A percentile compares a stretch with the other conserved stretches of the same genome.
Conservation (phyloP, 2,797 vertebrate genomes). For the Orestias chungarensis region DNA sequence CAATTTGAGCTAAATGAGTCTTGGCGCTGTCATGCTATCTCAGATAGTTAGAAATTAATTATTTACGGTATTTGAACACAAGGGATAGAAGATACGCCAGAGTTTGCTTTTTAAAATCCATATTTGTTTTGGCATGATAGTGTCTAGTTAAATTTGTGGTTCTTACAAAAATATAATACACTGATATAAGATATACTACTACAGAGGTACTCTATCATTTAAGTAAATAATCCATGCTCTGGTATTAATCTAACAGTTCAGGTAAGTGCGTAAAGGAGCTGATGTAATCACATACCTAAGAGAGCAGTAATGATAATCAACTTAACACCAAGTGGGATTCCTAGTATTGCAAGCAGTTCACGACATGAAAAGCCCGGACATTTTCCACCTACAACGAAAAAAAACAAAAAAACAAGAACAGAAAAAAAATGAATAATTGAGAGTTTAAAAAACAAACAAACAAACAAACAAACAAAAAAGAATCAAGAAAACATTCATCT, state of each 20-base stretch:
- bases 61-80: neutral
- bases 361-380: constrained; percentile 31
- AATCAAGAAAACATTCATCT: neutral
- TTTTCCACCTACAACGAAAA: constrained; percentile 15
- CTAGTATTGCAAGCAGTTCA: constrained; percentile 42
- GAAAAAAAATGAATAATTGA: neutral
- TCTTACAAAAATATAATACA: neutral
- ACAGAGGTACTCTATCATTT: neutral
- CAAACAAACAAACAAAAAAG: too few relatives aligned
- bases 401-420: neutral
- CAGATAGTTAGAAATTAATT: constrained; percentile 6
- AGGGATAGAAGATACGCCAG: neutral
- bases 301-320: constrained; percentile 60
- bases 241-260: neutral
- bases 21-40: neutral
- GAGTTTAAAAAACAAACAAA: neutral
- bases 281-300: constrained; percentile 57
- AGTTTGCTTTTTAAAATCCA: neutral
- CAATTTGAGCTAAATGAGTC: neutral
- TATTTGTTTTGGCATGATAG: neutral
- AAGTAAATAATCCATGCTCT: neutral
- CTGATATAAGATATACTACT: neutral
- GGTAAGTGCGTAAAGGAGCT: neutral
- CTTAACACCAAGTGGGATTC: constrained; percentile 48
- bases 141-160: neutral